A percentile compares a stretch with the other conserved stretches of the same genome.
Evolutionary conservation across 37 sponge, comb jelly and placozoan genomes (phyloP).

Genomic region (Ephydatia muelleri): DNA sequence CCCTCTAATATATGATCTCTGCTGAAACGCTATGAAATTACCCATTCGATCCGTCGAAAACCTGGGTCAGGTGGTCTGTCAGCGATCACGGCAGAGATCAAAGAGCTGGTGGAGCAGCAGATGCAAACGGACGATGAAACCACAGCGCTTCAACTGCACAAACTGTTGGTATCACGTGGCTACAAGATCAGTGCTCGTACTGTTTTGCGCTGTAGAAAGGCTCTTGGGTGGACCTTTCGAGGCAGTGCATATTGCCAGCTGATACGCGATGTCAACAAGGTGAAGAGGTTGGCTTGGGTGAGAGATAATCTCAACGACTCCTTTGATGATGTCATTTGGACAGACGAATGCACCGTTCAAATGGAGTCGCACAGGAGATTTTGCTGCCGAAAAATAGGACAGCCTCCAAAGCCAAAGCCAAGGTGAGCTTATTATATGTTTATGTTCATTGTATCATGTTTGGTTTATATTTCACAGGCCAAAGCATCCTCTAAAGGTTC

Average conservation of each 20-base stretch:
- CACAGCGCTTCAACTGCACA: constrained; percentile 11
- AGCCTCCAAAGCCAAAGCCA: constrained; percentile 26
- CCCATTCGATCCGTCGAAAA: neutral
- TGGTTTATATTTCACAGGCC: constrained; percentile 7
- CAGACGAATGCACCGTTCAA: constrained; percentile 23
- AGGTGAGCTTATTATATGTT: constrained; percentile 1
- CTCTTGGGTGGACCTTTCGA: constrained; percentile 25
- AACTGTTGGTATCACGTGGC: neutral
- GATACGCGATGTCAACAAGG: constrained; percentile 18
- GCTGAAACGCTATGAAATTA: neutral
- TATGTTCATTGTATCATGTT: too few relatives aligned
- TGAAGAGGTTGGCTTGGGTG: constrained; percentile 22
- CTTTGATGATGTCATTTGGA: constrained; percentile 29
- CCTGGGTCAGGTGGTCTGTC: constrained; percentile 16
- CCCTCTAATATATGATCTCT: too few relatives aligned
- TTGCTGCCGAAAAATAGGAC: constrained; percentile 26
- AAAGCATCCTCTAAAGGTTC: constrained; percentile 49
- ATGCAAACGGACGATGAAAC: constrained; percentile 35
- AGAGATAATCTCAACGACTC: neutral
- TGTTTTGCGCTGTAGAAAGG: neutral
- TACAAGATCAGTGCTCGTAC: neutral
- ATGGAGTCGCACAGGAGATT: constrained; percentile 32
- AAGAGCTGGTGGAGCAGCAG: constrained; percentile 20
- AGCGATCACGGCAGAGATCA: constrained; percentile 13
- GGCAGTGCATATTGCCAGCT: constrained; percentile 33